Conservation (phyloP, 2,888 invertebrate species). For the Drosophila eohydei region DNA sequence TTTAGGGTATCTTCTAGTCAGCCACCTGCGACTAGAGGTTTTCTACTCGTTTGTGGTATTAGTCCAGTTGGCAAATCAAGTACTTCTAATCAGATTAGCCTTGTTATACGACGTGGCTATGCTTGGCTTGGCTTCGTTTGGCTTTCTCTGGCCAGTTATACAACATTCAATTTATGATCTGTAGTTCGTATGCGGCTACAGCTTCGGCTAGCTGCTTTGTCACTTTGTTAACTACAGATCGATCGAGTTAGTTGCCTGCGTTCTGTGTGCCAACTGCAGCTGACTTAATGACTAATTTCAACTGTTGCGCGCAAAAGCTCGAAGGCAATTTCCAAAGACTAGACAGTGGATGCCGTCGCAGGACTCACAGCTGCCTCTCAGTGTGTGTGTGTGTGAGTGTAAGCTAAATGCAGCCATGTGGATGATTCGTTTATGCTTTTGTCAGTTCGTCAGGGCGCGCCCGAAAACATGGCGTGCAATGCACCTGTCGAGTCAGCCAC, state of each 20-base stretch:
- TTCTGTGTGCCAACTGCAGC: constrained; percentile 51
- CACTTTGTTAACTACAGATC: constrained; percentile 74
- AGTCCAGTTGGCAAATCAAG: background rate
- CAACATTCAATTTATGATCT: background rate
- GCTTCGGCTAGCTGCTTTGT: background rate
- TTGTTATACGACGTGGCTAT: too few species aligned
- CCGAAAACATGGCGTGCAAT: constrained; percentile 46
- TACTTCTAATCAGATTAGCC: too few species aligned
- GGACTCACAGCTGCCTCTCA: background rate
- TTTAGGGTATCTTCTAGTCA: background rate
- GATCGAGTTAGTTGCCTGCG: constrained; percentile 53
- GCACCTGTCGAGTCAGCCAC: constrained; percentile 46
- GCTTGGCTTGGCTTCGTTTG: background rate
- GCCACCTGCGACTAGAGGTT: background rate
- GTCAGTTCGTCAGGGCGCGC: constrained; percentile 71
- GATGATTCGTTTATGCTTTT: constrained; percentile 84
- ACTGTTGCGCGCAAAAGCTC: constrained; percentile 65
- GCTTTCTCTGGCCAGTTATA: background rate
- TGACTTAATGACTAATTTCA: constrained; percentile 79
- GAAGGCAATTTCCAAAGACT: constrained; percentile 33
- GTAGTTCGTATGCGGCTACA: too few species aligned
- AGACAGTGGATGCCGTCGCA: constrained; percentile 11
- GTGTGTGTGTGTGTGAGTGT: constrained; percentile 27
- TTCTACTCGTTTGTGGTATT: background rate
- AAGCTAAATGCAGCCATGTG: constrained; percentile 79